Evolutionary conservation across 2,888 invertebrate genomes (phyloP), one percentile per base, ranked within the genome.

Genomic region (Ochropleura plecta): DNA sequence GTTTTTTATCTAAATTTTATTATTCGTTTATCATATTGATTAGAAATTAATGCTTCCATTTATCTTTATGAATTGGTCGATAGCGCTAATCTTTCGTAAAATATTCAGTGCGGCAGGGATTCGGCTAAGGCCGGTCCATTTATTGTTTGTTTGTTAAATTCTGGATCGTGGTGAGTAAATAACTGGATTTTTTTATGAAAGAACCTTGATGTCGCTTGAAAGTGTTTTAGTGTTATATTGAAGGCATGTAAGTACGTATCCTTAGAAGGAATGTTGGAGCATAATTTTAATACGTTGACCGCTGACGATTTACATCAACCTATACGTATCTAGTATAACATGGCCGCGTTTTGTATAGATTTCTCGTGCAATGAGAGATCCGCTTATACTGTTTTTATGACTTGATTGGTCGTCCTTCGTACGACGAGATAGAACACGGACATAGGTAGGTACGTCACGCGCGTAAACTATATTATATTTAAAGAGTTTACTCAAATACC

Each of bases 101-200:
- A 86, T 88, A 89, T 90, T 92, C 88, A 95, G 95, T 95, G 88
- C 78, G 86, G 90, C 86, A 89, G 82, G 87, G 88, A 90, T 81
- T 89, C 87, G 93, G 93, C 92, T 77, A 83, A 77, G 89, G 93
- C 91, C 91, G 93, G 92, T 90, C 80, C 79, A 82, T 75, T 73
- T 51, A 64, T 84, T 30, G 9, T 83, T 84, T 75, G 73, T 79
- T 66, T 76, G 74, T 83, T 80, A 76, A 30, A 81, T 74, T 42
- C 66, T 76, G 63, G 51, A 74, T 71, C 73, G 83, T 79, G 94
- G 93, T 94, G 80, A 93, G 93, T 92, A 51, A 42, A 71, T 68
- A 79, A 53, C 48, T 66, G 7, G 4, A 44, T 59, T 73, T 73
- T 10, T 51, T 57, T 10, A 51, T 48, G 48, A 6, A 30, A 10